Conservation (phyloP, 2,113 vertebrate species). For the Kryptolebias marmoratus region DNA sequence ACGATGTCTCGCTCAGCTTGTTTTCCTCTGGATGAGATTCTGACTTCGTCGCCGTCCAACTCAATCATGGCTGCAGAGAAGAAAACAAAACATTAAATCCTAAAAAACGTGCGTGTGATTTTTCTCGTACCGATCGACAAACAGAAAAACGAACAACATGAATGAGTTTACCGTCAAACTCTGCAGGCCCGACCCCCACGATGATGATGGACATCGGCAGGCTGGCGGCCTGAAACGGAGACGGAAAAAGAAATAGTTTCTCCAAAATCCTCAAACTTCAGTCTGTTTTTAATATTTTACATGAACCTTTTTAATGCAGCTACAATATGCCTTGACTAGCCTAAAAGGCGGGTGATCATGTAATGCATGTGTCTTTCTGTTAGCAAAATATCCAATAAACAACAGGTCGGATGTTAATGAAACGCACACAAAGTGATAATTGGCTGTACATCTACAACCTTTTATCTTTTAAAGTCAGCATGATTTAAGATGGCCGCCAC, state of each 20-base stretch:
- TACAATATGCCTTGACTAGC: no score
- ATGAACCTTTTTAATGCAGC: no score
- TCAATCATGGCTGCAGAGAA: slow-evolving; percentile 90
- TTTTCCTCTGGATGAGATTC: slow-evolving; percentile 95
- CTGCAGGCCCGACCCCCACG: slow-evolving; percentile 93
- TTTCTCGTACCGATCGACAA: not conserved
- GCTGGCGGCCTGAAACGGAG: slow-evolving; percentile 83
- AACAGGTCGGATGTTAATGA: no score
- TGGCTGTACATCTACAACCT: no score
- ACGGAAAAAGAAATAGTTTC: not conserved
- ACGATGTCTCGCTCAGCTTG: slow-evolving; percentile 97
- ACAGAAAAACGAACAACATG: not conserved
- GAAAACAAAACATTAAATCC: slow-evolving; percentile 3
- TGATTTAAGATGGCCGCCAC: no score
- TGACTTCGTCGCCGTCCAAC: slow-evolving; percentile 93
- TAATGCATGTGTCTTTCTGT: no score
- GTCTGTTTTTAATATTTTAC: no score
- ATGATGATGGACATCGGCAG: slow-evolving; percentile 97
- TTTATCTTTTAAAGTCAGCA: no score
- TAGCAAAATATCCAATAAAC: no score
- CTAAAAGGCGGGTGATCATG: no score
- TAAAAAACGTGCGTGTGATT: not conserved
- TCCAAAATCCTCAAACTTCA: no score
- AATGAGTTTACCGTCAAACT: slow-evolving; percentile 89
- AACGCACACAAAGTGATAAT: no score